Conservation (phyloP, 2,888 invertebrate genomes). For the Campoletis raptor region DNA sequence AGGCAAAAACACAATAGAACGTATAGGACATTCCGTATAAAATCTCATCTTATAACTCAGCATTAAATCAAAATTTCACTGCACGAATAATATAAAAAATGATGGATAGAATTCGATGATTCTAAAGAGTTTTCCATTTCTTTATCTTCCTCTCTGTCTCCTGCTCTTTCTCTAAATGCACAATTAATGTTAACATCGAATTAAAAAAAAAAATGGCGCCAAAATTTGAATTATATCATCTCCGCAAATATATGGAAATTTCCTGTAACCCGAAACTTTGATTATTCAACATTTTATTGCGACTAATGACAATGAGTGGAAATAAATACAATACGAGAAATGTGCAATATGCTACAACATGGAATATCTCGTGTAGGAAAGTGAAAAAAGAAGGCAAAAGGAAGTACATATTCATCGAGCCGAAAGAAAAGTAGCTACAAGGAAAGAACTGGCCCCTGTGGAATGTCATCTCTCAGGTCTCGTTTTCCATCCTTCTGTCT, state of each 20-base stretch:
- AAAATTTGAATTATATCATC: background rate
- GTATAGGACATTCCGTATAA: background rate
- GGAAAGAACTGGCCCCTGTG: conserved; percentile 41
- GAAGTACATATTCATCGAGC: conserved; percentile 25
- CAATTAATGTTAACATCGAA: background rate
- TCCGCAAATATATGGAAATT: background rate
- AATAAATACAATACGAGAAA: background rate
- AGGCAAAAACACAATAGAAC: conserved; percentile 12
- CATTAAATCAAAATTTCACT: background rate
- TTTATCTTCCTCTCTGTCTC: too few relatives aligned
- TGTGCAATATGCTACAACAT: background rate
- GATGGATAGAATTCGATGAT: background rate
- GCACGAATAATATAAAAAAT: background rate
- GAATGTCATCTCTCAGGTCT: conserved; percentile 61
- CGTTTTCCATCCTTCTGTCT: conserved; percentile 55
- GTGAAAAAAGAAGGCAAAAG: conserved; percentile 17
- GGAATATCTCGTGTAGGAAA: background rate
- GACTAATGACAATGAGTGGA: background rate
- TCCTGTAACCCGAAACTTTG: background rate
- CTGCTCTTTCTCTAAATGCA: background rate
- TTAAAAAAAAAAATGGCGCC: background rate
- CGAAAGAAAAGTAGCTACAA: conserved; percentile 37
- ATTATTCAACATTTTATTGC: background rate
- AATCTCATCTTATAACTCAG: background rate
- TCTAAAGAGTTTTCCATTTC: background rate